phyloP scores from a whole-genome alignment of 2,888 invertebrate species.

The Ornithoptera priamus region DNA sequence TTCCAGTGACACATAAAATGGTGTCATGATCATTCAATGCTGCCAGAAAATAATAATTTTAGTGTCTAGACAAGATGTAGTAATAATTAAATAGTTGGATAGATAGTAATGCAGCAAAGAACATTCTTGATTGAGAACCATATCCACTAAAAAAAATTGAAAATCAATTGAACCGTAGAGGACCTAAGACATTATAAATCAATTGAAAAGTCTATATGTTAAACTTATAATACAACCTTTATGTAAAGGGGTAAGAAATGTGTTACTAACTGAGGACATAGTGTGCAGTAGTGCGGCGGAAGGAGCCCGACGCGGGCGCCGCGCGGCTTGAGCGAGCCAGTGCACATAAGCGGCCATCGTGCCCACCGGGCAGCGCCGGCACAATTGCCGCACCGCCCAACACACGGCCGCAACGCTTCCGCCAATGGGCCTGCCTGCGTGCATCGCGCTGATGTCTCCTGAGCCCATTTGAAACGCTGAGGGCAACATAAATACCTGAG shows the following conservation, averaged over 20 bases:
- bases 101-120: too few species aligned
- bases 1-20: too few species aligned
- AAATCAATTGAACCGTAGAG: too few species aligned
- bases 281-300: constrained; percentile 83
- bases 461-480: constrained; percentile 54
- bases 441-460: constrained; percentile 32
- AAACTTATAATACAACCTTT: too few species aligned
- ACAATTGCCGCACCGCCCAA: constrained; percentile 89
- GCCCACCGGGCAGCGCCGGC: constrained; percentile 81
- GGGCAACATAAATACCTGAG: background rate
- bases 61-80: too few species aligned
- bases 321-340: constrained; percentile 84
- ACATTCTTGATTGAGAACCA: too few species aligned
- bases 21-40: too few species aligned
- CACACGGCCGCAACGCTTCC: constrained; percentile 83
- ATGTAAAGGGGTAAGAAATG: background rate
- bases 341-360: constrained; percentile 84
- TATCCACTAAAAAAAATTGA: too few species aligned
- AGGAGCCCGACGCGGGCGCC: constrained; percentile 57
- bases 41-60: too few species aligned
- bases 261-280: constrained; percentile 84
- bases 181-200: too few species aligned
- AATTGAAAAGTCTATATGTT: too few species aligned
- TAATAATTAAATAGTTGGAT: too few species aligned
- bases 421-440: constrained; percentile 40